Evolutionary conservation across 2,888 invertebrate genomes (phyloP).

Genomic region (Acanthosepion esculentum): DNA sequence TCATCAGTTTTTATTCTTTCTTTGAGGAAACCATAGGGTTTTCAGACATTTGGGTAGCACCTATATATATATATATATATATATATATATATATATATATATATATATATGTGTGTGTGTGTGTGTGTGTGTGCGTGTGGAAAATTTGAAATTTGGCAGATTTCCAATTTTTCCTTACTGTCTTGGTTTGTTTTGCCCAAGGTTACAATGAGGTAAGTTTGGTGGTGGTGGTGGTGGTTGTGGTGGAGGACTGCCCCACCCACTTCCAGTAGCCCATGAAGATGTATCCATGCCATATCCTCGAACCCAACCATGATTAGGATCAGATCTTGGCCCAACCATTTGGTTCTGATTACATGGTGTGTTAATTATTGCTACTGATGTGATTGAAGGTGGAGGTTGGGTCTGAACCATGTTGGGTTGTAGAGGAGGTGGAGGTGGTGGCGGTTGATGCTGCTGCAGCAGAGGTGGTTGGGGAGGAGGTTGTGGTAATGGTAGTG

Average conservation of each 20-base stretch:
- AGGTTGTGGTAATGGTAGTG: neutral
- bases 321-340: constrained; percentile 39
- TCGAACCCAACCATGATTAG: constrained; percentile 33
- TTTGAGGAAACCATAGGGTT: neutral
- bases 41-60: neutral
- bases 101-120: no score
- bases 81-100: no score
- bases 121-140: neutral
- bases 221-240: neutral
- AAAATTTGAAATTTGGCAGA: neutral
- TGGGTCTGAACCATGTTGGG: neutral
- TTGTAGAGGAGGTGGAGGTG: neutral
- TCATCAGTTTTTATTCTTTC: neutral
- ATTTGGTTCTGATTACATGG: constrained; percentile 35
- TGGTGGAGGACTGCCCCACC: constrained; percentile 10
- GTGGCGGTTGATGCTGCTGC: neutral
- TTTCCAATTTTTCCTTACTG: neutral
- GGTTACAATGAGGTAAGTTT: neutral
- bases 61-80: neutral
- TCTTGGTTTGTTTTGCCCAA: neutral
- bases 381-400: neutral
- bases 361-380: neutral
- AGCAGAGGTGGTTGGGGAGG: neutral
- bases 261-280: neutral
- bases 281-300: neutral